Percentiles rank a stretch among this genome's conserved stretches.
Conservation (phyloP, 2,797 vertebrate species). For the Epinephelus coioides region DNA sequence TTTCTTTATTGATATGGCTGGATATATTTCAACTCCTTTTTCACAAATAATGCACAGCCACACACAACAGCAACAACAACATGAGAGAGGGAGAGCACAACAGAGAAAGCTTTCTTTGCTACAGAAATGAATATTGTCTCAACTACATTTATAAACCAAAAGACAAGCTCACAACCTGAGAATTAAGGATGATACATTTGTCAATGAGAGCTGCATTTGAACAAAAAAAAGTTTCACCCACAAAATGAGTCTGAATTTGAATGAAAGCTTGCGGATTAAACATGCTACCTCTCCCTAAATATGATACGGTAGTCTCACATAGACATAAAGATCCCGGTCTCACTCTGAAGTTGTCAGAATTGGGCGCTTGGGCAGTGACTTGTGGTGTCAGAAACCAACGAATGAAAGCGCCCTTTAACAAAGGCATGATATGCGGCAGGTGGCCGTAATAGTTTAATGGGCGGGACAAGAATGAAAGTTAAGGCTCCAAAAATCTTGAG, state of each 20-base stretch:
- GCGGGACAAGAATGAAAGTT: too few species aligned
- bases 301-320: background rate
- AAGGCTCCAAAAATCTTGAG: too few species aligned
- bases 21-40: constrained; percentile 14
- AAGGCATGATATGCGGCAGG: too few species aligned
- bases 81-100: background rate
- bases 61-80: background rate
- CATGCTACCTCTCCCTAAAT: too few species aligned
- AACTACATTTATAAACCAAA: background rate
- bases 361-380: too few species aligned
- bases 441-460: too few species aligned
- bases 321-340: too few species aligned
- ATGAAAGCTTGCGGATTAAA: too few species aligned
- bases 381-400: too few species aligned
- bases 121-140: background rate
- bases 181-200: background rate
- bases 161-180: background rate
- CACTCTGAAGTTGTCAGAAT: too few species aligned
- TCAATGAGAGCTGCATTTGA: background rate
- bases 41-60: constrained; percentile 7
- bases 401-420: background rate
- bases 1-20: constrained; percentile 18
- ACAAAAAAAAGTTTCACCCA: background rate
- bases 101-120: background rate
- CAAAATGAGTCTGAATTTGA: background rate